Conservation (phyloP, 2,797 vertebrate genomes). For the Apogon hyalosoma region DNA sequence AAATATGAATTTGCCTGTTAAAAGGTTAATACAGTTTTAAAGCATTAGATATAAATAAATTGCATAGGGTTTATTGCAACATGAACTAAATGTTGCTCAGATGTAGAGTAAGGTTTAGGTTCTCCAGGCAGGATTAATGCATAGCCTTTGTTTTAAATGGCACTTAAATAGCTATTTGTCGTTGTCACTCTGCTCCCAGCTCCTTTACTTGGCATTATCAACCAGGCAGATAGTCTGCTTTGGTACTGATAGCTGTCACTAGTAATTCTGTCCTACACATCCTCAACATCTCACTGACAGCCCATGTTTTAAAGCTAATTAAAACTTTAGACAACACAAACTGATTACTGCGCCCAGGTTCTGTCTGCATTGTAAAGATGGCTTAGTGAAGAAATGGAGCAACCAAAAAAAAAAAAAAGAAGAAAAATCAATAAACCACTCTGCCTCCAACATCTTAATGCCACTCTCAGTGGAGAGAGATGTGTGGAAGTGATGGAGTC, state of each 20-base stretch:
- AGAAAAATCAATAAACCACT: constrained; percentile 82
- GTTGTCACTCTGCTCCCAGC: constrained; percentile 48
- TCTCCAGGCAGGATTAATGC: constrained; percentile 42
- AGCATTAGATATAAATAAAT: neutral
- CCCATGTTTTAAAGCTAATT: constrained; percentile 80
- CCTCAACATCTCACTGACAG: constrained; percentile 46
- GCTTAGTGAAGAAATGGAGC: constrained; percentile 65
- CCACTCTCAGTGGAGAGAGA: constrained; percentile 70
- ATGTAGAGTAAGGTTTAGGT: constrained; percentile 18
- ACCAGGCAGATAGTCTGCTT: constrained; percentile 57
- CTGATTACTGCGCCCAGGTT: constrained; percentile 71
- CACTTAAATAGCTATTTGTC: constrained; percentile 52
- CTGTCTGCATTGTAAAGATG: constrained; percentile 52
- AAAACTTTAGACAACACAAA: constrained; percentile 76
- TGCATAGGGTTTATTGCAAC: constrained; percentile 17
- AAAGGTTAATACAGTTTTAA: too few relatives aligned
- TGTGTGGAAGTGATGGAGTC: constrained; percentile 80
- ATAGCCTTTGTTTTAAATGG: constrained; percentile 35
- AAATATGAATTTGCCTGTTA: too few relatives aligned
- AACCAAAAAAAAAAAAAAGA: constrained; percentile 23
- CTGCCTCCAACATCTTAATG: constrained; percentile 84
- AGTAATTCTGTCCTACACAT: constrained; percentile 71
- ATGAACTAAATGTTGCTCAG: constrained; percentile 2
- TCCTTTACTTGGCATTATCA: constrained; percentile 58
- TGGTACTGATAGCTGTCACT: constrained; percentile 76